A percentile compares a stretch with the other conserved stretches of the same genome.
Conservation (phyloP, 2,888 invertebrate species). For the Stratiomys singularior region DNA sequence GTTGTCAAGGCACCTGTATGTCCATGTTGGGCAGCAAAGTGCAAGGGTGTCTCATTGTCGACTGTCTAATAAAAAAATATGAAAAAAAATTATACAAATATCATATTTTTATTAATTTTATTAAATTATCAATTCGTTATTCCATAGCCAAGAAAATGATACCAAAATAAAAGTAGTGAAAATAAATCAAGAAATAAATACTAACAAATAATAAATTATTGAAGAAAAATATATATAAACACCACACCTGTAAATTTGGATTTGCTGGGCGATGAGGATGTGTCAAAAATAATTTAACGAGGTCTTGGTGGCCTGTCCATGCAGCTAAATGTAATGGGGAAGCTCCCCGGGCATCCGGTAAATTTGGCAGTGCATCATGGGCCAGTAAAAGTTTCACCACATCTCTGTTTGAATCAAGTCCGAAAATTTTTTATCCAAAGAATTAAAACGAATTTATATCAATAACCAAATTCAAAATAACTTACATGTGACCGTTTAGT, state of each 20-base stretch:
- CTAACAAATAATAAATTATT: no score
- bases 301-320: conserved; percentile 92
- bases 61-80: conserved; percentile 72
- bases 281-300: conserved; percentile 84
- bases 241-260: conserved; percentile 84
- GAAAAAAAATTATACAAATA: not conserved
- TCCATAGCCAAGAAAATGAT: no score
- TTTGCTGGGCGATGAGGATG: conserved; percentile 85
- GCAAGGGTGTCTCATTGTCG: conserved; percentile 91
- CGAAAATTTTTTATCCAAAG: not conserved
- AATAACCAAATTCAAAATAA: not conserved
- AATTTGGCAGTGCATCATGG: conserved; percentile 85
- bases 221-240: not conserved
- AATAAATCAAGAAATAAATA: no score
- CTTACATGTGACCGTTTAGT: conserved; percentile 90
- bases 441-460: no score
- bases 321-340: conserved; percentile 93
- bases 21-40: conserved; percentile 94
- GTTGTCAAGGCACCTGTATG: conserved; percentile 86
- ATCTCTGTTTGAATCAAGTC: conserved; percentile 69
- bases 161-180: no score
- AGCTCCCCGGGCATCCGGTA: conserved; percentile 89
- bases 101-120: no score
- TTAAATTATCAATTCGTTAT: no score
- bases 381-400: conserved; percentile 85